phyloP scores from a whole-genome alignment of 2,113 vertebrate genomes.

The Platichthys stellatus region DNA sequence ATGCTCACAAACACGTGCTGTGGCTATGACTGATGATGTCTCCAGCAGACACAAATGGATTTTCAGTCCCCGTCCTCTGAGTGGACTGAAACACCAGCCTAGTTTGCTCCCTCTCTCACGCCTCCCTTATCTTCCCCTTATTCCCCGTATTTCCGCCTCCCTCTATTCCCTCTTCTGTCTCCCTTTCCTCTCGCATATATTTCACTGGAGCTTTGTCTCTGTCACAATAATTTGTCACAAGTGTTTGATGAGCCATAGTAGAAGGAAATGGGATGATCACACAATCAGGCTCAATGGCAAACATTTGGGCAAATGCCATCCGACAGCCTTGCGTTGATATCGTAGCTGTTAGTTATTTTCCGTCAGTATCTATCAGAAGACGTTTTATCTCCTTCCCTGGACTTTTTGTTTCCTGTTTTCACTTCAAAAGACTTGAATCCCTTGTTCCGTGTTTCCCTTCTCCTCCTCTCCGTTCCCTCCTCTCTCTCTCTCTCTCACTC shows the following conservation, averaged over 20 bases:
- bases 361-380: constrained; percentile 33
- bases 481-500: background rate
- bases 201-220: constrained; percentile 34
- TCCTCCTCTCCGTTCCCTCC: background rate
- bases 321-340: constrained; percentile 19
- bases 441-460: constrained; percentile 1
- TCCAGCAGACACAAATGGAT: constrained; percentile 32
- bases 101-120: background rate
- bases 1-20: background rate
- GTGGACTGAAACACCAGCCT: constrained; percentile 7
- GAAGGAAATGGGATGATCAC: constrained; percentile 42
- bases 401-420: constrained; percentile 4
- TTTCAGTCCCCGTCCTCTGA: constrained; percentile 23
- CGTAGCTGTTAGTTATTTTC: constrained; percentile 26
- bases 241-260: constrained; percentile 35
- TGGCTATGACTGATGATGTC: constrained; percentile 42
- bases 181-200: constrained; percentile 10
- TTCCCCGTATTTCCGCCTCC: background rate
- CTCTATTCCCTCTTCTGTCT: background rate
- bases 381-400: constrained; percentile 8
- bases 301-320: constrained; percentile 21
- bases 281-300: constrained; percentile 24
- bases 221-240: constrained; percentile 44
- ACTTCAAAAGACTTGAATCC: background rate
- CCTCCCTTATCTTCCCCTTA: background rate